A percentile compares a stretch with the other conserved stretches of the same genome.
Conservation (phyloP, 2,888 invertebrate species). For the Philereme transversata region DNA sequence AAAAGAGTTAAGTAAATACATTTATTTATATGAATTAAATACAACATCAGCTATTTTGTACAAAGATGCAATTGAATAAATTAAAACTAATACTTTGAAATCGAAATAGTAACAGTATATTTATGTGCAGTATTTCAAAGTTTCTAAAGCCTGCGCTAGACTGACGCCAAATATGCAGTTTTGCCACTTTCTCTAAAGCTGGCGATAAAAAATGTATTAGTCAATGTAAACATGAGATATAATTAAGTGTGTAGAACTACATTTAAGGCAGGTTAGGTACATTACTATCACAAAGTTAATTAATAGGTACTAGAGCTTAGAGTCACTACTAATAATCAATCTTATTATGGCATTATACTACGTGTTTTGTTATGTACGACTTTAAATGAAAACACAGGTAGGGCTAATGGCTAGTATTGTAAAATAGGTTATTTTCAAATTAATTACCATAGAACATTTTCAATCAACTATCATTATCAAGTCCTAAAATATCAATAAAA, state of each 20-base stretch:
- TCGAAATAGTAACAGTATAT: not conserved
- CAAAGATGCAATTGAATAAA: conserved; percentile 5
- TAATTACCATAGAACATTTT: too few species aligned
- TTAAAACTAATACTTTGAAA: not conserved
- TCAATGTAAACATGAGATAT: not conserved
- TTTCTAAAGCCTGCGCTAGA: not conserved
- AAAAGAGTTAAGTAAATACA: too few species aligned
- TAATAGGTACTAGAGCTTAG: not conserved
- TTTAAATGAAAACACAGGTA: too few species aligned
- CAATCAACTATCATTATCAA: too few species aligned
- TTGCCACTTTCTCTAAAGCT: not conserved
- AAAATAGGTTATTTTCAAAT: too few species aligned
- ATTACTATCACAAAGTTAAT: conserved; percentile 12
- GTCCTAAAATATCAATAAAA: too few species aligned
- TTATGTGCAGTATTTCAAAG: too few species aligned
- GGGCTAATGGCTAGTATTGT: too few species aligned
- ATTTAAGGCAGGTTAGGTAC: conserved; percentile 14
- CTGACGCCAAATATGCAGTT: not conserved
- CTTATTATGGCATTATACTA: too few species aligned
- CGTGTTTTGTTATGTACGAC: too few species aligned
- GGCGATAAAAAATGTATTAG: not conserved
- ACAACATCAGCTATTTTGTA: conserved; percentile 4
- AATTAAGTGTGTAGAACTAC: not conserved
- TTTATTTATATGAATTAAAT: conserved; percentile 12
- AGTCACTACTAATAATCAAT: not conserved